Evolutionary conservation across 2,888 invertebrate species (phyloP), one percentile per base, ranked within the genome.

Genomic region (Melitaea athalia): DNA sequence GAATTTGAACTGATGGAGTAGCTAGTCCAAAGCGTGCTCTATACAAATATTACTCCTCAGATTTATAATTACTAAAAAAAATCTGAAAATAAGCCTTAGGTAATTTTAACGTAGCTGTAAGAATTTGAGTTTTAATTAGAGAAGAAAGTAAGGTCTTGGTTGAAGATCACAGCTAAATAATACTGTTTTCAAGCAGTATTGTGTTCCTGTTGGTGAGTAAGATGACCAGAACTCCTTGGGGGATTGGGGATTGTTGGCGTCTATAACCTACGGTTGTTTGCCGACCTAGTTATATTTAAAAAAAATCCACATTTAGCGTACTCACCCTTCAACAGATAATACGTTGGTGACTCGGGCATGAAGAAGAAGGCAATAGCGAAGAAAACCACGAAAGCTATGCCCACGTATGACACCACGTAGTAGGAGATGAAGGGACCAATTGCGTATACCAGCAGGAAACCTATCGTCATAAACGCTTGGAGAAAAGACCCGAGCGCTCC

Each of bases 331-430:
- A 88, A 86, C 0, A 96, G 85, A 49, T 95, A 90, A 77, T 94
- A 96, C 70, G 95, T 94, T 0, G 98, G 98, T 0, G 96, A 95
- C 81, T 98, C 98, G 0, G 97, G 97, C 93, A 97, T 95, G 73
- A 95, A 94, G 78, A 95, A 93, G 84, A 96, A 95, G 0, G 92
- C 79, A 0, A 93, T 80, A 15, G 94, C 86, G 78, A 96, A 95
- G 0, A 94, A 74, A 0, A 95, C 85, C 0, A 96, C 95, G 61
- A 96, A 83, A 0, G 94, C 85, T 0, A 95, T 87, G 64, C 96
- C 96, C 5, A 95, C 87, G 78, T 95, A 94, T 68, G 95, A 94
- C 31, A 96, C 91, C 0, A 89, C 89, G 45, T 91, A 84, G 88
- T 97, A 96, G 0, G 94, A 89, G 0, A 96, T 93, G 87, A 88